Evolutionary conservation across 92 coral and sea anemone genomes (phyloP).

Genomic region (Palythoa grandiflora): DNA sequence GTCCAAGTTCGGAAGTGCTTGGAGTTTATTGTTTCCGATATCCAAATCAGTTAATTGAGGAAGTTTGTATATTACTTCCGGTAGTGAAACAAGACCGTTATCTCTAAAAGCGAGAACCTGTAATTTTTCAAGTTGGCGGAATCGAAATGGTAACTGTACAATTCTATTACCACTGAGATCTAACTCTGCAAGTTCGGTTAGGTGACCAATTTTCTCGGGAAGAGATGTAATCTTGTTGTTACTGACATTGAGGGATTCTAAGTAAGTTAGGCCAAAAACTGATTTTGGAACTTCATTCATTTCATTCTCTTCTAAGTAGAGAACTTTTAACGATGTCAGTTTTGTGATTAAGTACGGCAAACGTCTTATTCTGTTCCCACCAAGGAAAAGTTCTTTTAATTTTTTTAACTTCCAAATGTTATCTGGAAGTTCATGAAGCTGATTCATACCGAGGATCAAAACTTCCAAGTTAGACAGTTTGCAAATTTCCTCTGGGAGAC

Average conservation of each 20-base stretch:
- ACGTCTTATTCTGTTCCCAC: constrained; percentile 63
- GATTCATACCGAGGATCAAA: constrained; percentile 75
- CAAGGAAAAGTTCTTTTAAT: constrained; percentile 77
- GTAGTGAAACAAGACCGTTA: constrained; percentile 64
- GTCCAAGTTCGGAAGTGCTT: constrained; percentile 65
- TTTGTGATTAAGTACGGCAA: constrained; percentile 76
- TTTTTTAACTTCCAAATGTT: constrained; percentile 63
- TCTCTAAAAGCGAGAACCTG: constrained; percentile 55
- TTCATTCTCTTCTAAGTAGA: constrained; percentile 74
- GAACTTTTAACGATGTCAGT: constrained; percentile 59
- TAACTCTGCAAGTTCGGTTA: constrained; percentile 72
- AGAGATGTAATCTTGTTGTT: constrained; percentile 62
- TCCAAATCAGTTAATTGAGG: constrained; percentile 70
- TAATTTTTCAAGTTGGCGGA: constrained; percentile 65
- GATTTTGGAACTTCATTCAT: constrained; percentile 65
- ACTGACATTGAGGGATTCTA: constrained; percentile 68
- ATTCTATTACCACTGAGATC: constrained; percentile 73
- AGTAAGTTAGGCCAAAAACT: constrained; percentile 57
- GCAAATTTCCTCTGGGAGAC: constrained; percentile 79
- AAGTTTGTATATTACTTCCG: constrained; percentile 80
- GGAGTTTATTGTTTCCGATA: constrained; percentile 69
- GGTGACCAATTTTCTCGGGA: constrained; percentile 66
- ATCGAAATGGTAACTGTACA: constrained; percentile 70
- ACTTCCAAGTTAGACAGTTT: constrained; percentile 69
- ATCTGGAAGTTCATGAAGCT: constrained; percentile 72